Conservation (phyloP, 2,113 vertebrate genomes). For the Pseudorhombus dupliciocellatus region DNA sequence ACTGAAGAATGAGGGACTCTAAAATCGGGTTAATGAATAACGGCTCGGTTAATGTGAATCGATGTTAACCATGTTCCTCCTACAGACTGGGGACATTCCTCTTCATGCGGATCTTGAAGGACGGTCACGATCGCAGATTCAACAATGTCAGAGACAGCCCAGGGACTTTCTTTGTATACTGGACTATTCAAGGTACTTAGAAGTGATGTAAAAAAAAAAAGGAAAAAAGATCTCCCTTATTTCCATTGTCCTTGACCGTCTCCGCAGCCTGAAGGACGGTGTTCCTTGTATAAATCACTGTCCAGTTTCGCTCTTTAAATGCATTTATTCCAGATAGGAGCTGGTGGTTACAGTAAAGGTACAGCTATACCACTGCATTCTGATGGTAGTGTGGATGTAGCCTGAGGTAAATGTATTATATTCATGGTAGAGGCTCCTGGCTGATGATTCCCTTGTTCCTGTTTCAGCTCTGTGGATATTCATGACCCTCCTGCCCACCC, state of each 20-base stretch:
- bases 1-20: constrained; percentile 50
- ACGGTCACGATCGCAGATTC: constrained; percentile 82
- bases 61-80: constrained; percentile 40
- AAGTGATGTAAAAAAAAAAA: constrained; percentile 1
- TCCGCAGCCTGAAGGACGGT: neutral
- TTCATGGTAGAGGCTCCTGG: neutral
- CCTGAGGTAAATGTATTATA: too few species aligned
- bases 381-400: too few species aligned
- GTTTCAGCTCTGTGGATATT: constrained; percentile 83
- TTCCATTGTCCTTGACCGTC: constrained; percentile 35
- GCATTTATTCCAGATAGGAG: constrained; percentile 29
- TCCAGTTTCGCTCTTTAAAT: constrained; percentile 31
- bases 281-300: constrained; percentile 46
- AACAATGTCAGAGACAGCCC: constrained; percentile 81
- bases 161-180: constrained; percentile 83
- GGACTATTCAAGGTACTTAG: constrained; percentile 84
- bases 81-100: constrained; percentile 83
- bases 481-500: constrained; percentile 83
- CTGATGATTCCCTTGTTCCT: neutral
- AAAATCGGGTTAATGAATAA: constrained; percentile 78
- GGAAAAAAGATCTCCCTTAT: neutral
- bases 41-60: constrained; percentile 68
- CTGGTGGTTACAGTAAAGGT: neutral
- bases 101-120: constrained; percentile 83
- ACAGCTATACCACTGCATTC: too few species aligned